Percentiles rank a stretch among this genome's conserved stretches.
Conservation (phyloP, 2,113 vertebrate genomes). For the Synchiropus splendidus region DNA sequence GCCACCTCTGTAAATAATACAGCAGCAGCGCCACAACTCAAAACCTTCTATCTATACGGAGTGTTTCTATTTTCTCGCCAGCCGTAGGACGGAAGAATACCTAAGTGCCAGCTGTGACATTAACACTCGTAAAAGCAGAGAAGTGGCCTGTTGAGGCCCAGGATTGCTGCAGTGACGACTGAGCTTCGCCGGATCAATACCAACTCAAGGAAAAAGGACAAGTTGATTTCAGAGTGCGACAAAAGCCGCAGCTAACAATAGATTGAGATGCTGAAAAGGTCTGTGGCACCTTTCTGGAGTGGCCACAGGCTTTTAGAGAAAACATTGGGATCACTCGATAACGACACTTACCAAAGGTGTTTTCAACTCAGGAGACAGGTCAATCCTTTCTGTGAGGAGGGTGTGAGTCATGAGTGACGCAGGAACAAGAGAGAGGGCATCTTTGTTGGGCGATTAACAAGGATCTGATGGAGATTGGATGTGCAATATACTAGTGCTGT, state of each 20-base stretch:
- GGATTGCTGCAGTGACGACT: slow-evolving; percentile 16
- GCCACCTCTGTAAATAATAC: no score
- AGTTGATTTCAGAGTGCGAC: slow-evolving; percentile 43
- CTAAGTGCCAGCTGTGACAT: slow-evolving; percentile 34
- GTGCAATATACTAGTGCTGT: no score
- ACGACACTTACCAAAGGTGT: slow-evolving; percentile 25
- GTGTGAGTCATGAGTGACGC: slow-evolving; percentile 8
- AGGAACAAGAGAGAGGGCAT: no score
- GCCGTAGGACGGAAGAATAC: background rate
- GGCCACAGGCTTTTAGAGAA: slow-evolving; percentile 23
- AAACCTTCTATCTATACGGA: no score
- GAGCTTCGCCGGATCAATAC: slow-evolving; percentile 39
- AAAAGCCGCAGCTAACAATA: slow-evolving; percentile 23
- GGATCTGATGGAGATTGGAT: no score
- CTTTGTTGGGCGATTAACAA: no score
- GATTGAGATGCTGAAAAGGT: slow-evolving; percentile 27
- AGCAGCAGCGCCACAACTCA: no score
- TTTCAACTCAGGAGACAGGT: slow-evolving; percentile 27
- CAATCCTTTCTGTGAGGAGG: slow-evolving; percentile 15
- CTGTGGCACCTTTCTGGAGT: slow-evolving; percentile 15
- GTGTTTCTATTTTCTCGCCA: no score
- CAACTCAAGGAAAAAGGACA: slow-evolving; percentile 33
- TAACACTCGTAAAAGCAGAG: slow-evolving; percentile 38
- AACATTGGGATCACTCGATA: slow-evolving; percentile 29
- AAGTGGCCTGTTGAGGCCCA: slow-evolving; percentile 21